Conservation (phyloP, 2,797 vertebrate species). For the Ambastaia sidthimunki region DNA sequence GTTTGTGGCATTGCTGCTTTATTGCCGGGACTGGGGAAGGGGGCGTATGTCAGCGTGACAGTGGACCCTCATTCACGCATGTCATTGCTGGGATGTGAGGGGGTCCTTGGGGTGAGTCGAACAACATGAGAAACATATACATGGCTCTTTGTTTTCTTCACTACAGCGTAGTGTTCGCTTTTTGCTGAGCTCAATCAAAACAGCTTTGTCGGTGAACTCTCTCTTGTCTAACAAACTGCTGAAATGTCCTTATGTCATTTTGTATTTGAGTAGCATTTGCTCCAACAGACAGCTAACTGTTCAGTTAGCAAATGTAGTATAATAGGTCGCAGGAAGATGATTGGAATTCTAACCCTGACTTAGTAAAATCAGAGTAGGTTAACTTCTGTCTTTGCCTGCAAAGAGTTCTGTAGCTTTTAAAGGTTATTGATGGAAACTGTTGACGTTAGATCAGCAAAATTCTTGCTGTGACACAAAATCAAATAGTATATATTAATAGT, state of each 20-base stretch:
- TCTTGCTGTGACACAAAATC: slow-evolving; percentile 9
- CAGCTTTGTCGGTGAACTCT: slow-evolving; percentile 42
- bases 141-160: slow-evolving; percentile 53
- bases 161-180: slow-evolving; percentile 45
- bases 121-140: slow-evolving; percentile 48
- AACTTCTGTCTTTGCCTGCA: slow-evolving; percentile 21
- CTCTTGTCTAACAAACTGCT: slow-evolving; percentile 43
- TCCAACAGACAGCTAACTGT: slow-evolving; percentile 53
- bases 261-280: neutral
- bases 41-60: slow-evolving; percentile 31
- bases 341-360: slow-evolving; percentile 22
- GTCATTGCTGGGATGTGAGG: slow-evolving; percentile 49
- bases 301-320: slow-evolving; percentile 27
- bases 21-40: slow-evolving; percentile 12
- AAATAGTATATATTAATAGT: too few relatives aligned
- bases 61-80: slow-evolving; percentile 49
- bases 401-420: slow-evolving; percentile 30
- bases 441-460: slow-evolving; percentile 16
- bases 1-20: slow-evolving; percentile 42
- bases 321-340: slow-evolving; percentile 42
- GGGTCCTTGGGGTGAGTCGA: slow-evolving; percentile 50
- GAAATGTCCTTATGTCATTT: slow-evolving; percentile 35
- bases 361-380: slow-evolving; percentile 33
- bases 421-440: slow-evolving; percentile 24
- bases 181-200: slow-evolving; percentile 47